Evolutionary conservation across 2,888 invertebrate species (phyloP).

Genomic region (Clepsis dumicolana): DNA sequence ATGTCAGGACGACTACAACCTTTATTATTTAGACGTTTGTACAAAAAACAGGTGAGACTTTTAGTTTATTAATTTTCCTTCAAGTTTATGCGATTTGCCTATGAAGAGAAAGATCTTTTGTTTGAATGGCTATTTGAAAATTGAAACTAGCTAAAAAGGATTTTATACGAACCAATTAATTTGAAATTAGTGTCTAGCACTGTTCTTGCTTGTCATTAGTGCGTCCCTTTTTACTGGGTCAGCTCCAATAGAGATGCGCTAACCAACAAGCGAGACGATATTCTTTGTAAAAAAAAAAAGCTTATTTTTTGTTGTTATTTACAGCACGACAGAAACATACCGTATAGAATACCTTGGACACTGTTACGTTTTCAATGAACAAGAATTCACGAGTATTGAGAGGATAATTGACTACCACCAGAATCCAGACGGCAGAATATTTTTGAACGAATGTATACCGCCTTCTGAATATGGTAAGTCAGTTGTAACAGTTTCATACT

Average conservation of each 20-base stretch:
- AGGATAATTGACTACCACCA: slow-evolving; percentile 88
- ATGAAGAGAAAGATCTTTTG: too few species aligned
- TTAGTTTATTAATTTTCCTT: neutral
- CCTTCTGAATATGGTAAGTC: slow-evolving; percentile 94
- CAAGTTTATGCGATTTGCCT: neutral
- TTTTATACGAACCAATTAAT: too few species aligned
- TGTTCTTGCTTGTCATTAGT: too few species aligned
- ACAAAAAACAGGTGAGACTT: slow-evolving; percentile 88
- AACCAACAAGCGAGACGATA: too few species aligned
- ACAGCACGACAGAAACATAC: slow-evolving; percentile 89
- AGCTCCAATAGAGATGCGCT: too few species aligned
- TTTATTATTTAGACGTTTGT: slow-evolving; percentile 93
- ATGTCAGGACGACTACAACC: slow-evolving; percentile 92
- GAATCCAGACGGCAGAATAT: slow-evolving; percentile 87
- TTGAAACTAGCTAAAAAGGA: too few species aligned
- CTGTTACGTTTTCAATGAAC: slow-evolving; percentile 83
- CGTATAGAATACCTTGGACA: slow-evolving; percentile 86
- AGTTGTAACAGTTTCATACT: neutral
- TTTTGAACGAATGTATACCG: slow-evolving; percentile 91
- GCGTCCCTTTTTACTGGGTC: too few species aligned
- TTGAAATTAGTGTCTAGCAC: too few species aligned
- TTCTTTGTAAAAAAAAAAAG: neutral
- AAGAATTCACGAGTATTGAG: slow-evolving; percentile 88
- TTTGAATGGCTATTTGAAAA: too few species aligned
- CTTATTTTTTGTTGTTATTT: slow-evolving; percentile 45